phyloP scores from a whole-genome alignment of 30 jellyfish, hydroid and myxozoan species.

The Aurelia aurita complex sp. Pacific region DNA sequence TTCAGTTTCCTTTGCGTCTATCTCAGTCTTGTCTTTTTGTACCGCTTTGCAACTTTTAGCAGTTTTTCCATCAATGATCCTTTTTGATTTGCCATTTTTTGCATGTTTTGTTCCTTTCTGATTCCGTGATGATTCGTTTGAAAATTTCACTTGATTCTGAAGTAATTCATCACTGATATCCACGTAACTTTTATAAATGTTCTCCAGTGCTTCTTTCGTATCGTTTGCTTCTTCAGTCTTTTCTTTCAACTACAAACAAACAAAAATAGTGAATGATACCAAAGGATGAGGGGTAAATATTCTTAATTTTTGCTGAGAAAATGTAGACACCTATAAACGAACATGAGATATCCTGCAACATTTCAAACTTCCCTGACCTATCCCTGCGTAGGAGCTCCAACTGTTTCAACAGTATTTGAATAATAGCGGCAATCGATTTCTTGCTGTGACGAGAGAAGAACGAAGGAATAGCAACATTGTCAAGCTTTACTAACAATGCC shows the following conservation, averaged over 20 bases:
- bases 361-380: too few species aligned
- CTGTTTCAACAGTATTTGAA: too few species aligned
- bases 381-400: too few species aligned
- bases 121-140: neutral
- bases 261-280: too few species aligned
- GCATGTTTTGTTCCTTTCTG: neutral
- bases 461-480: too few species aligned
- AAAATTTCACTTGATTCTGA: neutral
- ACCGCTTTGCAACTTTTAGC: constrained; percentile 17
- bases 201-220: constrained; percentile 39
- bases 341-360: too few species aligned
- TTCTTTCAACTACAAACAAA: constrained; percentile 35
- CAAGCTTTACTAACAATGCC: too few species aligned
- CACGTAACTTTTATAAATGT: constrained; percentile 20
- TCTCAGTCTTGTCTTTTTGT: constrained; percentile 5
- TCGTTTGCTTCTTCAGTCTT: constrained; percentile 44
- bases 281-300: too few species aligned
- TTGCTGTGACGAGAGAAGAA: too few species aligned
- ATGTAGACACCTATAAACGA: too few species aligned
- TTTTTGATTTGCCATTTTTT: constrained; percentile 8
- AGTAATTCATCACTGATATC: neutral
- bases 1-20: constrained; percentile 7
- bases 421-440: too few species aligned
- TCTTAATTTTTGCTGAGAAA: too few species aligned
- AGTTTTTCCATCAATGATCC: constrained; percentile 21